phyloP scores from a whole-genome alignment of 2,113 vertebrate species.

The Guaruba guarouba region DNA sequence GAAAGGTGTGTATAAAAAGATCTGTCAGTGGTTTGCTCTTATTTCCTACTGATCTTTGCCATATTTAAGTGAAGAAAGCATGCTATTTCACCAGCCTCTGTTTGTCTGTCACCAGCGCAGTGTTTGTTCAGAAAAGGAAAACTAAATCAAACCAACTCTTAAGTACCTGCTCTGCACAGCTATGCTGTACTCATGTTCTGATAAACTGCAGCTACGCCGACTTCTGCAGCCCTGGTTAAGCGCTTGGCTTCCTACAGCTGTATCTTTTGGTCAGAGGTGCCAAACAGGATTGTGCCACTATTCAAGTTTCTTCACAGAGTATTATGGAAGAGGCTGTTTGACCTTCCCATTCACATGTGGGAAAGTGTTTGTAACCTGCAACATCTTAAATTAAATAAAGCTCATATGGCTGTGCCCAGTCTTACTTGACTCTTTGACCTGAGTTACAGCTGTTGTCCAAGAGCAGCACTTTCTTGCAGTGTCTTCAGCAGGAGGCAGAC shows the following conservation, averaged over 20 bases:
- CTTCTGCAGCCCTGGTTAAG: neutral
- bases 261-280: neutral
- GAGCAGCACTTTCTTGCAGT: neutral
- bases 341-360: neutral
- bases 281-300: neutral
- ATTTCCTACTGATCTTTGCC: neutral
- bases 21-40: neutral
- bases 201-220: neutral
- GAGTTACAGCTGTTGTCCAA: neutral
- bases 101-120: neutral
- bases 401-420: neutral
- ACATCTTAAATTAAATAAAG: neutral
- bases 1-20: neutral
- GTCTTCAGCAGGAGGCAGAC: neutral
- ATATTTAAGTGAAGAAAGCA: neutral
- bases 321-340: neutral
- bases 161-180: neutral
- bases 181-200: fast-evolving
- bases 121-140: neutral
- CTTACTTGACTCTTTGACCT: neutral
- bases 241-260: neutral
- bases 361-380: neutral
- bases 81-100: neutral
- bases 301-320: neutral
- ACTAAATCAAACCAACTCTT: neutral